phyloP scores from a whole-genome alignment of 2,888 invertebrate genomes.

The Perdita meconis region DNA sequence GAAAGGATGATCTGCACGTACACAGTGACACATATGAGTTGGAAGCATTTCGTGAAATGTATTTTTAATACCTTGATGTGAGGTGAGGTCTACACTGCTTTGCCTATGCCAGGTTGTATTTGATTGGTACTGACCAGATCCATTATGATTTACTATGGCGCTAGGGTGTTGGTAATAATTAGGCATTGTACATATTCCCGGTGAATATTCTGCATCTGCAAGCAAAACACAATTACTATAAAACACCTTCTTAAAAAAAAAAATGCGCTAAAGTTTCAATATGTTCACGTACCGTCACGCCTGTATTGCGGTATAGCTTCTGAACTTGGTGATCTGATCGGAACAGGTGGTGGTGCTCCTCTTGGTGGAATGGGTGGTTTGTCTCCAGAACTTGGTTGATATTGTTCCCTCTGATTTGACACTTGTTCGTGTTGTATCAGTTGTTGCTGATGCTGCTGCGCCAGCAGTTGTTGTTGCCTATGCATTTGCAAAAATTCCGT shows the following conservation, averaged over 20 bases:
- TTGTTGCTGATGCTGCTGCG: constrained; percentile 83
- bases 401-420: constrained; percentile 72
- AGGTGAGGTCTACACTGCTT: constrained; percentile 75
- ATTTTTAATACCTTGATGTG: constrained; percentile 77
- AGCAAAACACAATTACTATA: neutral
- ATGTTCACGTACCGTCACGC: constrained; percentile 77
- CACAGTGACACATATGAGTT: constrained; percentile 5
- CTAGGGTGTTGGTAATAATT: constrained; percentile 80
- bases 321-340: constrained; percentile 83
- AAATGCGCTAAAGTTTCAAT: too few species aligned
- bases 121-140: constrained; percentile 78
- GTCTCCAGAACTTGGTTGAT: constrained; percentile 79
- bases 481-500: constrained; percentile 86
- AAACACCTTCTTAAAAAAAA: too few species aligned
- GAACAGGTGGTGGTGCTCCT: constrained; percentile 86
- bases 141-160: constrained; percentile 80
- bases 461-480: constrained; percentile 79
- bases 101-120: constrained; percentile 80
- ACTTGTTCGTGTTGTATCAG: constrained; percentile 76
- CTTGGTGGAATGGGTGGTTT: constrained; percentile 87
- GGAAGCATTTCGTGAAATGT: neutral
- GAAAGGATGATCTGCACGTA: constrained; percentile 80
- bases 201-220: constrained; percentile 75
- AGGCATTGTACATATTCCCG: constrained; percentile 77
- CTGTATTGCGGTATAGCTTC: constrained; percentile 80